A percentile compares a stretch with the other conserved stretches of the same genome.
phyloP scores from a whole-genome alignment of 2,113 vertebrate species.

The Leptobrachium leishanense region DNA sequence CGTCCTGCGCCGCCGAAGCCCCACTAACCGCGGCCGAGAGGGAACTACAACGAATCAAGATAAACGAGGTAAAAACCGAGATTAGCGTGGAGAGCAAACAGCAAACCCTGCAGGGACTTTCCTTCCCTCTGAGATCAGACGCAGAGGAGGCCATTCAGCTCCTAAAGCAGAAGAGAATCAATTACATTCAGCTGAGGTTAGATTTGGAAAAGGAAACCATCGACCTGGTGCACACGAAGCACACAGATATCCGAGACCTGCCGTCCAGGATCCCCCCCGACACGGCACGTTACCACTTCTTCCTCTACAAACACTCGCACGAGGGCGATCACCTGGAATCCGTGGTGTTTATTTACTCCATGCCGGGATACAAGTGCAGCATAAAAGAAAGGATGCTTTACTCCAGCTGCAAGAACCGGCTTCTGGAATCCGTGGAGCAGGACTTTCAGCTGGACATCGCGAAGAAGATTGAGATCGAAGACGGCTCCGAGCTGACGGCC shows the following conservation, averaged over 20 bases:
- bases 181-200: slow-evolving; percentile 95
- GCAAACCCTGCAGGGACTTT: slow-evolving; percentile 89
- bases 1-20: slow-evolving; percentile 81
- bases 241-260: slow-evolving; percentile 84
- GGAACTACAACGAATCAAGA: slow-evolving; percentile 90
- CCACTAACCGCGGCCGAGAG: slow-evolving; percentile 88
- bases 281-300: slow-evolving; percentile 93
- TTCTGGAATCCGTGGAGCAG: slow-evolving; percentile 90
- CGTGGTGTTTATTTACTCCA: slow-evolving; percentile 97
- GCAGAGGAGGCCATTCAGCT: slow-evolving; percentile 86
- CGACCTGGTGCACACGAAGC: slow-evolving; percentile 89
- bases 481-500: slow-evolving; percentile 85
- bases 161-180: slow-evolving; percentile 85
- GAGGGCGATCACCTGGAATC: slow-evolving; percentile 90
- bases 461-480: slow-evolving; percentile 97
- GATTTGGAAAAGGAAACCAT: slow-evolving; percentile 91
- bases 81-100: slow-evolving; percentile 92
- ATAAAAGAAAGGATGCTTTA: slow-evolving; percentile 98
- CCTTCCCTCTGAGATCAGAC: slow-evolving; percentile 89
- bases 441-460: slow-evolving; percentile 88
- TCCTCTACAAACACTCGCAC: slow-evolving; percentile 90
- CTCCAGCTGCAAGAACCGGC: slow-evolving; percentile 95
- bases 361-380: slow-evolving; percentile 96
- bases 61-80: slow-evolving; percentile 94
- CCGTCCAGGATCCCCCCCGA: slow-evolving; percentile 87